These are phyloP conservation scores for Rosalia funebris DNA, from an alignment of 2,888 invertebrate species.

Conservation along the genomic window DNA sequence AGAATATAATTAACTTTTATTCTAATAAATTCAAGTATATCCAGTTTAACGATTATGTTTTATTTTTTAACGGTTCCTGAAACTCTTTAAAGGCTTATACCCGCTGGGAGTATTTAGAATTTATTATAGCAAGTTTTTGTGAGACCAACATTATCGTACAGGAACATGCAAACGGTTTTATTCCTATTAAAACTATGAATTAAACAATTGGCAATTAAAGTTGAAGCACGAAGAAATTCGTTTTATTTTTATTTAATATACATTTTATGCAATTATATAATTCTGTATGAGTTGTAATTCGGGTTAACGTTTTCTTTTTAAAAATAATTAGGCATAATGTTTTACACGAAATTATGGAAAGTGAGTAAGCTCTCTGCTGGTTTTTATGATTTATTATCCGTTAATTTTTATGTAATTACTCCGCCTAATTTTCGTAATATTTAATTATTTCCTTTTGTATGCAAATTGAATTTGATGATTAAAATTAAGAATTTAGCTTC, in stretches of 20 bases:
- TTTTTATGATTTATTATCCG: constrained; percentile 25
- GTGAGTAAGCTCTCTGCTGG: constrained; percentile 18
- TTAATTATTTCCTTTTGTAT: constrained; percentile 24
- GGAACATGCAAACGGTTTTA: no score
- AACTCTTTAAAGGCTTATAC: neutral
- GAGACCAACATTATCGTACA: neutral
- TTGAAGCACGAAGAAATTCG: constrained; percentile 9
- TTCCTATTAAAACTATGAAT: constrained; percentile 3
- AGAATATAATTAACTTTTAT: constrained; percentile 14
- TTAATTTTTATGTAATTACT: constrained; percentile 22
- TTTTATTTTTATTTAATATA: constrained; percentile 10
- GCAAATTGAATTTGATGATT: constrained; percentile 20
- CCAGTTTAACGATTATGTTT: constrained; percentile 19
- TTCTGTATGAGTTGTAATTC: constrained; percentile 4
- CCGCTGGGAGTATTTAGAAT: constrained; percentile 14
- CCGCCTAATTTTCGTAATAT: constrained; percentile 20
- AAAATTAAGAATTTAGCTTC: constrained; percentile 12
- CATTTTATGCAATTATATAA: constrained; percentile 23
- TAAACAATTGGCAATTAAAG: constrained; percentile 23
- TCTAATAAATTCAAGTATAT: constrained; percentile 16
- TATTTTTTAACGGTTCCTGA: constrained; percentile 2
- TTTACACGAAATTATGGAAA: constrained; percentile 18
- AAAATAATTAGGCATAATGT: constrained; percentile 20
- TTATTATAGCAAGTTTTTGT: neutral
- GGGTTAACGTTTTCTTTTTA: constrained; percentile 15